These are phyloP conservation scores for Agrotis segetum DNA, from an alignment of 2,888 invertebrate genomes.

Conservation along the genomic window DNA sequence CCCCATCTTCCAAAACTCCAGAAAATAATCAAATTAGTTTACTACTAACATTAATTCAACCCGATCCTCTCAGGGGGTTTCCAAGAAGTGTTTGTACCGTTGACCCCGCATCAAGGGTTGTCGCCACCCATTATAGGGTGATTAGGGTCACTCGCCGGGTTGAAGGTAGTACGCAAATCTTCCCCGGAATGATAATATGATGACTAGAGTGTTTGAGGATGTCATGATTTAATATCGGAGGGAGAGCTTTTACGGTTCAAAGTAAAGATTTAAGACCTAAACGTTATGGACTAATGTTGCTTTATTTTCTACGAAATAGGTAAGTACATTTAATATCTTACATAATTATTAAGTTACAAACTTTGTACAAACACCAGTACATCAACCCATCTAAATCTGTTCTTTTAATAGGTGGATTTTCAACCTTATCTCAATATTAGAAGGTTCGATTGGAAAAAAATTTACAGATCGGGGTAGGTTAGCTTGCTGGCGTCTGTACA, in stretches of 20 bases:
- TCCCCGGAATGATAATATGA: slow-evolving; percentile 21
- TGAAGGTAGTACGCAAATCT: slow-evolving; percentile 39
- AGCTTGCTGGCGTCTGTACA: no score
- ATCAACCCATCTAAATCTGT: no score
- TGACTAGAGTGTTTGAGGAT: slow-evolving; percentile 27
- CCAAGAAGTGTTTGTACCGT: slow-evolving; percentile 29
- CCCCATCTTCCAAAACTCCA: neutral
- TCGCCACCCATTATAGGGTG: slow-evolving; percentile 50
- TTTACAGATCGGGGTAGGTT: no score
- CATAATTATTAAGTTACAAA: no score
- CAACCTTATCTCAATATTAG: no score
- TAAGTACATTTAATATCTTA: no score
- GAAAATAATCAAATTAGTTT: slow-evolving; percentile 27
- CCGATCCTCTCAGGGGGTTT: slow-evolving; percentile 12
- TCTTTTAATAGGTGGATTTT: no score
- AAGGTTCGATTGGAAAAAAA: no score
- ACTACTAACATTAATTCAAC: slow-evolving; percentile 30
- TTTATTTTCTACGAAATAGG: neutral
- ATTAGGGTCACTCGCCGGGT: slow-evolving; percentile 52
- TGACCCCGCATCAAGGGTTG: slow-evolving; percentile 46
- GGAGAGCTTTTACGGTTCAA: neutral
- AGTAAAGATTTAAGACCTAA: neutral
- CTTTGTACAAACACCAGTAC: no score
- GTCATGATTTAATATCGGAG: slow-evolving; percentile 19
- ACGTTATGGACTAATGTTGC: neutral